Base-by-base conservation (phyloP, 2,888 invertebrate genomes). In the Melipona beecheii region DNA sequence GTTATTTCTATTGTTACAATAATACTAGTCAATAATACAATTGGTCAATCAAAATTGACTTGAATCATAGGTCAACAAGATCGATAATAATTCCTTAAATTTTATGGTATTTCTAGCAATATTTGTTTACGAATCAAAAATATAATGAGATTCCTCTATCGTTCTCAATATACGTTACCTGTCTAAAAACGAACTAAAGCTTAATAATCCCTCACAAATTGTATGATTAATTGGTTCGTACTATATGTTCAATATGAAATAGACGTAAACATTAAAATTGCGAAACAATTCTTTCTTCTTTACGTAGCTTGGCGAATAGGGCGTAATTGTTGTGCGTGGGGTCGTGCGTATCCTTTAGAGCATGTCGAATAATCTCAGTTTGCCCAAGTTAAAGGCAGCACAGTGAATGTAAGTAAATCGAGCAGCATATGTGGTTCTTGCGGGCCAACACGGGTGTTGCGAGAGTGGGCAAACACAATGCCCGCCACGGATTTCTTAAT, bases 401-500 rank as follows among this genome's bases (percentile, higher is more conserved):
- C 43, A 60, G 75, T 56, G 83, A 82, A 74, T 21, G 74, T 78
- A 78, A 83, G 60, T 71, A 78, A 84, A 60, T 76, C 72, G 78
- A 70, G 62, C 75, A 15, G 49, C 54, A 52, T 66, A 68, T 77
- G 71, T 77, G 75, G 65, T 65, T 71, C 71, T 27, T 64, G 71
- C 56, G 50, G 78, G 43, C 75, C 72, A 78, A 76, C 74, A 82
- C 64, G 65, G 75, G 80, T 85, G 81, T 90, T 85, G 85, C 83
- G 84, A 87, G 90, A 89, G 83, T 86, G 80, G 75, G 75, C 88
- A 90, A 91, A 92, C 91, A 93, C 94, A 94, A 93, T 93, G 91
- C 90, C 91, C 93, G 92, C 93, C 93, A 93, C 92, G 93, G 92
- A 93, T 93, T 94, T 94, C 93, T 93, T 93, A 94, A 94, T 94